Percentiles rank a stretch among this genome's conserved stretches.
Evolutionary conservation across 2,113 vertebrate genomes (phyloP).

Genomic region (rat (Rattus norvegicus)): DNA sequence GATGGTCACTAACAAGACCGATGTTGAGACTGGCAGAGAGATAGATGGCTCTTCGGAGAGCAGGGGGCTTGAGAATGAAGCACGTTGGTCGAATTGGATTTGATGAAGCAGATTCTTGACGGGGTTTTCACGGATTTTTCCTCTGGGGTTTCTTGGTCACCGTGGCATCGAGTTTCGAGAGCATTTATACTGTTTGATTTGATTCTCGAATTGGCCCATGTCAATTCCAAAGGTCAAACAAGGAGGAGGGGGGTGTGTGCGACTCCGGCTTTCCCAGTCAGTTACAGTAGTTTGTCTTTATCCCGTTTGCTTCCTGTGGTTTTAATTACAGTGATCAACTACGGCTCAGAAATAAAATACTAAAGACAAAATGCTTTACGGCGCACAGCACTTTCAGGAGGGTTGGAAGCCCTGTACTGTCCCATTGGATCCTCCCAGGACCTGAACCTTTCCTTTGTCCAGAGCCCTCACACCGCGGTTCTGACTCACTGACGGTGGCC

Average conservation of each 20-base stretch:
- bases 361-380: not conserved
- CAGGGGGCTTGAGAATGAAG: not conserved
- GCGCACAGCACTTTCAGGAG: not conserved
- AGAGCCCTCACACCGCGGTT: not conserved
- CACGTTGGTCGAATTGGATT: not conserved
- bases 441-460: not conserved
- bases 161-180: not conserved
- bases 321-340: not conserved
- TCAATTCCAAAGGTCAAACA: not conserved
- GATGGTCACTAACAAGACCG: not conserved
- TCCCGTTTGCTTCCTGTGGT: not conserved
- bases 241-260: no score
- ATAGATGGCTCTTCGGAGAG: not conserved
- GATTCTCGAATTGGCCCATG: not conserved
- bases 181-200: not conserved
- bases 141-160: not conserved
- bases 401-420: no score
- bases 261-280: not conserved
- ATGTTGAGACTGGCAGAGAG: accelerated
- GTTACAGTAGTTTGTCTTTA: not conserved
- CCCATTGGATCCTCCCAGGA: not conserved
- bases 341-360: not conserved
- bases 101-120: no score
- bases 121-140: not conserved
- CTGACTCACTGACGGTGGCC: not conserved